phyloP scores from a whole-genome alignment of 2,113 vertebrate genomes.

The Leptocoma aspasia region DNA sequence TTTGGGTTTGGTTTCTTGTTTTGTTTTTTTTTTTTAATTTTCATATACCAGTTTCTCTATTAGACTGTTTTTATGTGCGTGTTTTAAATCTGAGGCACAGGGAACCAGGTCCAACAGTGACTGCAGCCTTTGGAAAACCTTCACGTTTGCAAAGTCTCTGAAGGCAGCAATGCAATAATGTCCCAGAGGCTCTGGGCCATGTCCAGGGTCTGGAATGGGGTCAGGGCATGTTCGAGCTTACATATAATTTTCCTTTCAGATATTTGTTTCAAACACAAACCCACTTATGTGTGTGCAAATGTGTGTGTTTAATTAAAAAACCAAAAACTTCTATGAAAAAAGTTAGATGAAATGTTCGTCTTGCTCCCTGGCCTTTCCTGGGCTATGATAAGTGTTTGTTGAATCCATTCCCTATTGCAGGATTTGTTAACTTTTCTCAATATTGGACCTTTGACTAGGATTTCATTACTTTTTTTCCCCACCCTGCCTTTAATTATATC shows the following conservation, averaged over 20 bases:
- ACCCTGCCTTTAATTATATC: background rate
- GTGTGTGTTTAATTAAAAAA: background rate
- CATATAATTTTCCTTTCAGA: accelerated
- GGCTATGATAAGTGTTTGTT: background rate
- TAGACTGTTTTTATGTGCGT: background rate
- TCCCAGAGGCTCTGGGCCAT: background rate
- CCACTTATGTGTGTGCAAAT: background rate
- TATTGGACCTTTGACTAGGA: background rate
- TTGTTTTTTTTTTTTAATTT: background rate
- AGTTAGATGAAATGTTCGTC: background rate
- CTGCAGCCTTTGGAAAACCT: background rate
- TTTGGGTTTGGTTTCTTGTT: background rate
- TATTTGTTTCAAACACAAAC: background rate
- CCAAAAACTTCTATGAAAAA: background rate
- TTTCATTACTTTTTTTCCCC: background rate
- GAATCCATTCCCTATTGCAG: background rate
- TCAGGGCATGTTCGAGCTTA: background rate
- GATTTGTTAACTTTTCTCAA: background rate
- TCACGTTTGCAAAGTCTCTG: background rate
- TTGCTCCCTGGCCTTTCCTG: background rate
- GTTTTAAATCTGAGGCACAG: background rate
- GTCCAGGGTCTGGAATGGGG: background rate
- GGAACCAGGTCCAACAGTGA: background rate
- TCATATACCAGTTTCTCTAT: background rate
- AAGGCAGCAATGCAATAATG: background rate